Evolutionary conservation across 2,113 vertebrate genomes (phyloP), one percentile per base, ranked within the genome.

Genomic region (Bufo bufo): DNA sequence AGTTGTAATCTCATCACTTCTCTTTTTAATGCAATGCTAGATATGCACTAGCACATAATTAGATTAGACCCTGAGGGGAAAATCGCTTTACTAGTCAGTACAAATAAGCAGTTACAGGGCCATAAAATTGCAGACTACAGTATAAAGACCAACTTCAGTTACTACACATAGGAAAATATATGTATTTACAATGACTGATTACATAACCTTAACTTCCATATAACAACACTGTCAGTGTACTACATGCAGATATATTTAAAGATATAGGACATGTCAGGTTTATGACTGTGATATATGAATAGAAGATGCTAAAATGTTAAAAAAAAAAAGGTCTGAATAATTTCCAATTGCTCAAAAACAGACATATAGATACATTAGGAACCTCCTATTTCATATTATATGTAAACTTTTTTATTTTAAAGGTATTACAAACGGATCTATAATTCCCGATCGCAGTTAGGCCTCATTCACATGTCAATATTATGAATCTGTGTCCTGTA

Each of bases 1-100:
- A 87, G 65, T 50, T 45, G 63, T 80, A 56, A 54, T 81, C 63
- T 87, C 63, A 56, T 87, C 49, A 87, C 63, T 49, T 56, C 14
- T 71, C 23, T 45, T 86, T 87, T 66, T 66, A 81, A 71, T 71
- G 65, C 33, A 80, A 87, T 72, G 23, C 50, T 71, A 43, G n/a
- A 58, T 87, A 12, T 52, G 45, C 33, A 80, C 52, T 54, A 87
- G 23, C 63, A 47, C 50, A 71, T 87, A 71, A 71, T 80, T 87
- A 43, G 33, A 71, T 87, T 81, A 72, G 49, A 87, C 63, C 23
- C 77, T 69, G 19, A 79, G 14, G n/a, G 58, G 20, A 71, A 54
- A 52, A 79, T 8, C 4, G 45, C 6, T 78, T 56, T 69, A 50
- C 61, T 69, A 71, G 54, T 80, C 49, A 87, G 77, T 45, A 19